Evolutionary conservation across 2,797 vertebrate species (phyloP).

Genomic region (Botia almorhae): DNA sequence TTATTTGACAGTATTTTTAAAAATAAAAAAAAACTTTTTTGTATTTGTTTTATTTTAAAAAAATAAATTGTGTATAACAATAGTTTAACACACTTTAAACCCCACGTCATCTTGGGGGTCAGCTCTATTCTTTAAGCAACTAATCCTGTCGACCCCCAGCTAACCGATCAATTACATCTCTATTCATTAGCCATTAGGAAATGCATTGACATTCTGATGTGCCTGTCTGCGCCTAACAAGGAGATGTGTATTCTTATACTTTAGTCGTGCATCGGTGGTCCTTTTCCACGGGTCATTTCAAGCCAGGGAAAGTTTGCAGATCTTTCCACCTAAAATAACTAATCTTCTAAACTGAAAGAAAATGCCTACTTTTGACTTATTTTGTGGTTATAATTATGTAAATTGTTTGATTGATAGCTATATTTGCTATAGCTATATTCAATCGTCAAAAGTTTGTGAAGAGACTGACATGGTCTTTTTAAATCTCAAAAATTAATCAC

Average conservation of each 20-base stretch:
- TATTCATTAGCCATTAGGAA: conserved; percentile 76
- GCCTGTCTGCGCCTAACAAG: conserved; percentile 71
- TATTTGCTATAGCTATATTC: neutral
- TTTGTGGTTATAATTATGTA: neutral
- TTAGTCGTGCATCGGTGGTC: neutral
- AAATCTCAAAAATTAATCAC: conserved; percentile 38
- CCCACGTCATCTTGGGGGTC: conserved; percentile 26
- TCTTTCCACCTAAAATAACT: neutral
- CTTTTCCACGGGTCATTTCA: conserved; percentile 30
- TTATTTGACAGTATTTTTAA: neutral
- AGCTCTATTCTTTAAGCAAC: conserved; percentile 60
- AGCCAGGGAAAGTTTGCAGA: conserved; percentile 5
- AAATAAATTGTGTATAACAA: neutral
- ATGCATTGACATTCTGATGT: conserved; percentile 79
- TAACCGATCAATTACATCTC: conserved; percentile 78
- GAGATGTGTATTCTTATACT: conserved; percentile 77
- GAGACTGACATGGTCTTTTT: neutral
- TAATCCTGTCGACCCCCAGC: conserved; percentile 79
- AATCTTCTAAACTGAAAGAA: neutral
- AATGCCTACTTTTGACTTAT: neutral
- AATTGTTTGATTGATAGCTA: no score
- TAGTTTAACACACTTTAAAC: neutral
- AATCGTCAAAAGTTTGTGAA: neutral
- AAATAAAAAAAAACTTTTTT: no score
- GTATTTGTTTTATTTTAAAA: neutral